Evolutionary conservation across 1,140 invertebrate species (phyloP), one percentile per base, ranked within the genome.

Genomic region (Portunus trituberculatus): DNA sequence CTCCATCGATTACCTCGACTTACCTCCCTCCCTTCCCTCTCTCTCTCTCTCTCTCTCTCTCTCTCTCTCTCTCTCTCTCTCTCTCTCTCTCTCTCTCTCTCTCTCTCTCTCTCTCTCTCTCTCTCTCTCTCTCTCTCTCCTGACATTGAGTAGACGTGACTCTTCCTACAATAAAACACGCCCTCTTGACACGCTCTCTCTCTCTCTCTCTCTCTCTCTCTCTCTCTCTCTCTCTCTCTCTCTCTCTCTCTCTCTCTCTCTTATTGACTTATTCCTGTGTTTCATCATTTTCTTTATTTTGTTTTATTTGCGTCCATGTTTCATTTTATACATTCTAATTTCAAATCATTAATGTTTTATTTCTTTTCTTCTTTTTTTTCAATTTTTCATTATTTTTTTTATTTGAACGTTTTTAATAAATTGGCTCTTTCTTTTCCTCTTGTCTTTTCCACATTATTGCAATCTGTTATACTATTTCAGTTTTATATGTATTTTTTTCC

Each of bases 201-300:
- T 76, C 67, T 76, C 67, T n/a, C 25, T 76, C 67, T 76, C 67
- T 76, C 52, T 76, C 67, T 76, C 16, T 76, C 67, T 76, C 67
- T 76, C 67, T n/a, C n/a, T 76, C 67, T 76, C n/a, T 76, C 67
- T 25, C n/a, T 76, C 67, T 76, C 67, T 76, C 67, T 76, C 67
- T 76, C 67, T 76, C 67, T 76, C 67, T 76, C 67, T 76, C 67
- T 76, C 67, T 76, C 67, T n/a, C n/a, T 76, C 67, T 76, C n/a
- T 76, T 8, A 20, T n/a, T 76, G 20, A 20, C 67, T 76, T 76
- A 7, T n/a, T 7, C 6, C n/a, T 76, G 0, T 76, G 1, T n/a
- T n/a, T 76, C 67, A 20, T n/a, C n/a, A 0, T 76, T 59, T 59
- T 59, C 12, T 59, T 59, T 20, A 59, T 59, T 59, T 20, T 59